Conservation (phyloP, 2,797 vertebrate genomes). For the Poecilia picta region DNA sequence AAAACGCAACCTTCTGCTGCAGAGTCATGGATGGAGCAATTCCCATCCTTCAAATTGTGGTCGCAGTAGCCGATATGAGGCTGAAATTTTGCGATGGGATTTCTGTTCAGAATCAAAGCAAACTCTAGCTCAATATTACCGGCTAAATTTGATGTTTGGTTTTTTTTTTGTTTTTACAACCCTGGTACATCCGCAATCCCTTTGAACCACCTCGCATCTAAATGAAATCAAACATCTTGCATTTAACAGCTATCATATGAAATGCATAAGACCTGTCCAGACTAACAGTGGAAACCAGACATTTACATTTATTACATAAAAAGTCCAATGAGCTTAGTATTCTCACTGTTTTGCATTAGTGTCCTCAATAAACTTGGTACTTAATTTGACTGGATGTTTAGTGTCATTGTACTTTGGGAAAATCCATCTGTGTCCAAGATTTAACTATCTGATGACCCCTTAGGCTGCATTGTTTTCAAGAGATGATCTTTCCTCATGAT, state of each 20-base stretch:
- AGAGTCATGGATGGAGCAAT: conserved; percentile 67
- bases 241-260: not conserved
- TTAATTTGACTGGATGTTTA: not conserved
- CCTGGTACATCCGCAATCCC: conserved; percentile 31
- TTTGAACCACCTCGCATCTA: conserved; percentile 1
- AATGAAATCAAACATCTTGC: not conserved
- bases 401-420: not conserved
- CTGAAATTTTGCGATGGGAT: conserved; percentile 32
- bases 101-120: conserved; percentile 41
- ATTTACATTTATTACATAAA: not conserved
- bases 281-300: conserved; percentile 1
- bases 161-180: conserved; percentile 12
- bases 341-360: not conserved
- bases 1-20: conserved; percentile 73
- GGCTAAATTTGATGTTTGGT: conserved; percentile 20
- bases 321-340: not conserved
- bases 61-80: conserved; percentile 50
- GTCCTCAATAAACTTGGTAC: not conserved
- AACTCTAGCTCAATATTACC: conserved; percentile 41
- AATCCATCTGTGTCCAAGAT: not conserved
- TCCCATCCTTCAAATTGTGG: conserved; percentile 83
- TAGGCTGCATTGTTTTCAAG: not conserved
- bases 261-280: not conserved
- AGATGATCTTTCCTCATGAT: not conserved
- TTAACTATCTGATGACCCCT: not conserved